Base-by-base conservation (phyloP, 1,140 invertebrate species). In the Agrilus planipennis region DNA sequence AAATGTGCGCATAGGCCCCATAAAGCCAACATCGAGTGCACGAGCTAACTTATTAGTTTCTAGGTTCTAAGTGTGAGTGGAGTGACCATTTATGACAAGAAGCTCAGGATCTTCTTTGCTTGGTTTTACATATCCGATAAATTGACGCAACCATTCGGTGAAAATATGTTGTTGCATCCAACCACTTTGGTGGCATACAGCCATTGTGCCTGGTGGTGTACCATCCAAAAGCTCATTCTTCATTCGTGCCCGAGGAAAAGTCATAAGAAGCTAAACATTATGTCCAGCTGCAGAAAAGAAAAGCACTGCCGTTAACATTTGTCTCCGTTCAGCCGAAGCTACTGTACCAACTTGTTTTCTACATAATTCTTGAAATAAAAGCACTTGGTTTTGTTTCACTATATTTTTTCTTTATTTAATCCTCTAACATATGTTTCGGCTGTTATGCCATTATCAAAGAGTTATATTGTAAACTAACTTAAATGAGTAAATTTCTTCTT, bases 141-240 rank as follows among this genome's bases (percentile, higher is more conserved):
- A 57, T 32, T 53, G 44, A 31, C 53, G 43, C 25, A 62, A 44
- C 57, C 53, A 56, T 27, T 53, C 15, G 2, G 43, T 37, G 34
- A 59, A 56, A 15, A 52, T 20, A 4, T 46, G 49, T 34, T 43
- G 45, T 15, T 50, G 52, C 12, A 57, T 61, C 49, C 53, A 63
- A 15, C 54, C 54, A 44, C 43, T 36, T 49, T 42, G 16, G 39
- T 55, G 50, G 42, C 53, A 54, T 28, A 34, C 46, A 30, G 15
- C 48, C 19, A 50, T 41, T 29, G 52, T 17, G 23, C 47, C 51
- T 19, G 58, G 51, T 41, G 41, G 45, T 27, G 39, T 41, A 34
- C 35, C 42, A 27, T 47, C 25, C 27, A 31, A 2, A 45, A 56
- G 53, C 20, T 54, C 29, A 38, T 19, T 15, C 30, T 22, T 19